phyloP scores from a whole-genome alignment of 2,113 vertebrate genomes.

The Meriones unguiculatus region DNA sequence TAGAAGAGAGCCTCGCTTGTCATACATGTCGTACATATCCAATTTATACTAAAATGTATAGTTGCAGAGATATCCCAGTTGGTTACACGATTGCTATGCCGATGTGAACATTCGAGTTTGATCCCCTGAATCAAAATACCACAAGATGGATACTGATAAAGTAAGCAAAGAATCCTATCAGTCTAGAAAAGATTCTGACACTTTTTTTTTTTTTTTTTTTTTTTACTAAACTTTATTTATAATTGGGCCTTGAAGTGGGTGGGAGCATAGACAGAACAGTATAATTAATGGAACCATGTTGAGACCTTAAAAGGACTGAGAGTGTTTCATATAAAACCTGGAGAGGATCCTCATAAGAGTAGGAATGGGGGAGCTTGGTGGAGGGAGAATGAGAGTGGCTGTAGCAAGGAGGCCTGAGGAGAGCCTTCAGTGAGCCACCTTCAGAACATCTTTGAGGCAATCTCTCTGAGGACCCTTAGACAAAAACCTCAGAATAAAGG shows the following conservation, averaged over 20 bases:
- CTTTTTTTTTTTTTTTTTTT: background rate
- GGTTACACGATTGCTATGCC: no score
- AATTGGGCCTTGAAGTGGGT: background rate
- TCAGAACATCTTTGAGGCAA: background rate
- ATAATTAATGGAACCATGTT: background rate
- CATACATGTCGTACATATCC: background rate
- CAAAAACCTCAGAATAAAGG: background rate
- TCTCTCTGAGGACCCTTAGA: background rate
- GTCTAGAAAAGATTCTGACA: background rate
- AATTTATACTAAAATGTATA: background rate
- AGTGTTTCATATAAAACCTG: background rate
- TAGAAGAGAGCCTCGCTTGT: background rate
- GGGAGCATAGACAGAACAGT: background rate
- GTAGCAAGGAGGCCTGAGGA: background rate
- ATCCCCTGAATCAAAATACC: background rate
- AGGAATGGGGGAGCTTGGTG: background rate
- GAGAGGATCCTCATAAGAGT: background rate
- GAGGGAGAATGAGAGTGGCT: background rate
- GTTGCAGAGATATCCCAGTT: background rate
- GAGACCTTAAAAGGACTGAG: background rate
- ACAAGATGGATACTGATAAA: background rate
- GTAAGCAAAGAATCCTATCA: background rate
- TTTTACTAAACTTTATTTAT: background rate
- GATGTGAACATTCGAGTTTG: background rate
- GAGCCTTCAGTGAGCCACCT: background rate